Conservation (phyloP, 2,888 invertebrate species). For the Graphium colonna region DNA sequence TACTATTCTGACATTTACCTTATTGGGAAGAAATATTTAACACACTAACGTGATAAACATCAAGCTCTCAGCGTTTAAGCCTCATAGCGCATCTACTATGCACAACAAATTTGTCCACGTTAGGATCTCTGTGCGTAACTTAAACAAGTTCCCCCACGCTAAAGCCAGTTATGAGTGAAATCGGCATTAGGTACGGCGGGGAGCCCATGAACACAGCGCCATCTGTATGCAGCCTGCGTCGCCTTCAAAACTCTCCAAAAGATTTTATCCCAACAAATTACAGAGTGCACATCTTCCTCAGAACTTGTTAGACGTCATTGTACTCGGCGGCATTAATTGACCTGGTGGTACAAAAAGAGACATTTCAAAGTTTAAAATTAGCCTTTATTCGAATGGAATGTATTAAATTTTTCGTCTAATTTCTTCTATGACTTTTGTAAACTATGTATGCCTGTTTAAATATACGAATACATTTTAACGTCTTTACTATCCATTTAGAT, state of each 20-base stretch:
- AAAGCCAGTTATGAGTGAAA: slow-evolving; percentile 21
- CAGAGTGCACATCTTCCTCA: not conserved
- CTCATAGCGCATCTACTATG: not conserved
- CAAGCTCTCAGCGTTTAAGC: slow-evolving; percentile 7
- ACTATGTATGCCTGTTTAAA: too few relatives aligned
- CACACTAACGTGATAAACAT: slow-evolving; percentile 7
- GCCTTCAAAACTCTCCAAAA: not conserved
- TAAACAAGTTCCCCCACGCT: slow-evolving; percentile 17
- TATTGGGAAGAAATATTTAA: too few relatives aligned
- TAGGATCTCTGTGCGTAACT: slow-evolving; percentile 18
- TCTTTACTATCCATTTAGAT: too few relatives aligned
- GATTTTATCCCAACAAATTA: slow-evolving; percentile 8
- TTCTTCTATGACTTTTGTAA: too few relatives aligned
- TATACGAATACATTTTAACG: too few relatives aligned
- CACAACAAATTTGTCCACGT: slow-evolving; percentile 20
- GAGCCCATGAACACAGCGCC: slow-evolving; percentile 19
- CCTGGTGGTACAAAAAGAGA: too few relatives aligned
- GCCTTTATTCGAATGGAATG: too few relatives aligned
- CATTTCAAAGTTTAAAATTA: too few relatives aligned
- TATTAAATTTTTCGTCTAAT: too few relatives aligned
- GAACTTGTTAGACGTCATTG: not conserved
- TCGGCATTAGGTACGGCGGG: slow-evolving; percentile 23
- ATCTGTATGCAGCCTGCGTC: slow-evolving; percentile 20
- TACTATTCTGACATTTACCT: too few relatives aligned
- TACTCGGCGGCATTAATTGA: too few relatives aligned